Evolutionary conservation across 2,113 vertebrate species (phyloP), one percentile per base, ranked within the genome.

Genomic region (Lophura nycthemera): DNA sequence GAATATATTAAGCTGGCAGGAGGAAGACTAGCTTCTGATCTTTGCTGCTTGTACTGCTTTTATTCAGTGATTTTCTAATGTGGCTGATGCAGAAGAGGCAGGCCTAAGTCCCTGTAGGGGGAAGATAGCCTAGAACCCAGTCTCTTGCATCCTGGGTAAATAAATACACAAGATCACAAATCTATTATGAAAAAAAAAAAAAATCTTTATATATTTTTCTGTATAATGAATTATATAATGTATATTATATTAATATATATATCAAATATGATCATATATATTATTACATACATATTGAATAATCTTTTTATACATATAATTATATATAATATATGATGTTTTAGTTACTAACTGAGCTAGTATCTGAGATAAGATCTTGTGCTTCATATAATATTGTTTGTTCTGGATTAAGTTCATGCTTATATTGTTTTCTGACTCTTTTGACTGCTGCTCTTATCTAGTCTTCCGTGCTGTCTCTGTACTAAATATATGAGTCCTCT

Each of bases 381-480:
- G 27, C 6, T 57, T 29, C 0, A 1, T 40, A 5, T 21, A 50
- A 10, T 56, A 9, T 7, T 56, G 18, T 57, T 8, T 60, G 6
- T 30, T 69, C 36, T n/a, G 25, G 13, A 66, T 8, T 32, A 1
- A 52, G 29, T 32, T 2, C 5, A 6, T 25, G 2, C 7, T 60
- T 22, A 14, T 47, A 52, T 50, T 57, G 81, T 20, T n/a, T 78
- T 67, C 52, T 88, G 52, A 59, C 10, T 6, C 22, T 63, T 25
- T 11, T 47, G 11, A 30, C 16, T 74, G 21, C 27, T 77, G 7
- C n/a, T 82, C 29, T 4, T 17, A 17, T 52, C 16, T 70, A 34
- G 4, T 29, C 48, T 29, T 40, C 57, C 3, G 0, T 19, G 5
- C 29, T 89, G 6, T 42, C 54, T 74, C 70, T 78, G 30, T 34